phyloP scores from a whole-genome alignment of 2,797 vertebrate species.

The Eutrigla gurnardus region DNA sequence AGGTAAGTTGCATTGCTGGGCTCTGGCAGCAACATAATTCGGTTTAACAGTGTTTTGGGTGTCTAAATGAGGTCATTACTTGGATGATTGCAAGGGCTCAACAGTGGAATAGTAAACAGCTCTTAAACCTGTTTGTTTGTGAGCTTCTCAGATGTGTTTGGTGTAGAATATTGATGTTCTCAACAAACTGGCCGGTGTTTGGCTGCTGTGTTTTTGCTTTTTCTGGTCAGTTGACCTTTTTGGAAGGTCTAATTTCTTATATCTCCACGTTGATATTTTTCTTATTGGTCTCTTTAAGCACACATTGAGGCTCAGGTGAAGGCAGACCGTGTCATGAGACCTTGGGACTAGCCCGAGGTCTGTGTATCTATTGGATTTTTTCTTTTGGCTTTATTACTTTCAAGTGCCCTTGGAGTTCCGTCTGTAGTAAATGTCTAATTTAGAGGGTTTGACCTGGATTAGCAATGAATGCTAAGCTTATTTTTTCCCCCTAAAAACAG shows the following conservation, averaged over 20 bases:
- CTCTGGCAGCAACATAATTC: constrained; percentile 21
- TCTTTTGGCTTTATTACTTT: constrained; percentile 27
- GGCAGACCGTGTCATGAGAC: constrained; percentile 35
- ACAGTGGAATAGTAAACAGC: constrained; percentile 42
- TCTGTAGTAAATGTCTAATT: constrained; percentile 38
- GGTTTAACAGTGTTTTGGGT: constrained; percentile 25
- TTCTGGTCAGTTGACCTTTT: constrained; percentile 42
- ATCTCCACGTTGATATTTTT: constrained; percentile 41
- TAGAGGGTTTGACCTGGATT: constrained; percentile 50
- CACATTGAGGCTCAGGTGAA: constrained; percentile 36
- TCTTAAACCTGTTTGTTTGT: constrained; percentile 47
- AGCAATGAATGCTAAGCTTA: constrained; percentile 41
- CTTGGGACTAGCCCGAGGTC: constrained; percentile 31
- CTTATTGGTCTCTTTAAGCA: constrained; percentile 25
- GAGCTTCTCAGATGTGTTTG: constrained; percentile 33
- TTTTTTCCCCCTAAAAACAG: constrained; percentile 3
- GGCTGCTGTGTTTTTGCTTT: constrained; percentile 1
- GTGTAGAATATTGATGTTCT: constrained; percentile 34
- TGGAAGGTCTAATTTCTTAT: constrained; percentile 36
- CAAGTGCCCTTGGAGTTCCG: constrained; percentile 43
- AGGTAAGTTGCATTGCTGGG: constrained; percentile 60
- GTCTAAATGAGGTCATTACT: constrained; percentile 42
- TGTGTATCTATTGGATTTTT: constrained; percentile 31
- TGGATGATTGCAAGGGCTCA: constrained; percentile 36
- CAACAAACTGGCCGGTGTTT: constrained; percentile 29